A percentile compares a stretch with the other conserved stretches of the same genome.
These are phyloP conservation scores for Ibidorhyncha struthersii DNA, from an alignment of 2,113 vertebrate species.

Conservation along the genomic window DNA sequence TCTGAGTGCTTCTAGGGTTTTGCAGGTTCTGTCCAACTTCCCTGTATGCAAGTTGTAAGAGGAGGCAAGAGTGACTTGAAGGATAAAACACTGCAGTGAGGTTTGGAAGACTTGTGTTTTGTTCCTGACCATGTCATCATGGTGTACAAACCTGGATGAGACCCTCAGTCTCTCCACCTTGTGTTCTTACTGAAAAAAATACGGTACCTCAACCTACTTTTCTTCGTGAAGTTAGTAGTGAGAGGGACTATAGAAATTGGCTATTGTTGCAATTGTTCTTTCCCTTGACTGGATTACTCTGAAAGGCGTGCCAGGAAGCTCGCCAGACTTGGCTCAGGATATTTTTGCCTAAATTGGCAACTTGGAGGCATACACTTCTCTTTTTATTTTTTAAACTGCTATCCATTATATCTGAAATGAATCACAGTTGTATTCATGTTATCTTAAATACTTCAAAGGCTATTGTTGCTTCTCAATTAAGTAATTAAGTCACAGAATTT, in stretches of 20 bases:
- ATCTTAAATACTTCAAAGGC: neutral
- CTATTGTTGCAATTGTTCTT: neutral
- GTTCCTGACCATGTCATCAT: neutral
- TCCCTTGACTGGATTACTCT: neutral
- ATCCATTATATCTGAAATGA: neutral
- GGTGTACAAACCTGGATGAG: neutral
- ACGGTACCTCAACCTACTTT: neutral
- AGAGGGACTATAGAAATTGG: neutral
- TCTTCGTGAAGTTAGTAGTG: neutral
- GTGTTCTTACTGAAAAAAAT: neutral
- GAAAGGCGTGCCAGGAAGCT: neutral
- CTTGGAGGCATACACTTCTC: neutral
- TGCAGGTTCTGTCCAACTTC: neutral
- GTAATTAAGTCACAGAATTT: neutral
- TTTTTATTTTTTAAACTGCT: neutral
- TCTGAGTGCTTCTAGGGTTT: neutral
- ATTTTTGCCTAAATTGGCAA: constrained; percentile 28
- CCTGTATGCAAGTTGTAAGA: neutral
- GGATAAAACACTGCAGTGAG: neutral
- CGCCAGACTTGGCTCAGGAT: neutral
- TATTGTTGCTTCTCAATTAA: neutral
- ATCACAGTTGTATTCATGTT: neutral
- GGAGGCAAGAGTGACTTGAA: neutral
- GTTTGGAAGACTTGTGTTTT: neutral
- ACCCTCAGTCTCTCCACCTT: neutral